Base-by-base conservation (phyloP, 2,797 vertebrate species). In the Crenuchus spilurus region DNA sequence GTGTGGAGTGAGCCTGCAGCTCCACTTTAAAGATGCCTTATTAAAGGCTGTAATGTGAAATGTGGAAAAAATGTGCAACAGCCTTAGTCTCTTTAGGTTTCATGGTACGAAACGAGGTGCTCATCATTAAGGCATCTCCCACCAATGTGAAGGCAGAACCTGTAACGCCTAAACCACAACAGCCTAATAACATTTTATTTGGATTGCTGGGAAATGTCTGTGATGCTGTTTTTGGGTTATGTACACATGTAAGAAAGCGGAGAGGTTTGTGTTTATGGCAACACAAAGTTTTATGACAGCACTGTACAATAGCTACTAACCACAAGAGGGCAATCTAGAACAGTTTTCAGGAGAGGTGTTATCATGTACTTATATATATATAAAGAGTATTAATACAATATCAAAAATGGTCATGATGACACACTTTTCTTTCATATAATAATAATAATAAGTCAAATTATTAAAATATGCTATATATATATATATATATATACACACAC, bases 1-100 rank as follows among this genome's bases (percentile, higher is more conserved):
- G 74, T 22, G 76, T 80, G 89, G 87, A 89, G 85, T 84, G 75
- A 77, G 87, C 88, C 86, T 76, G 30, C 0, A 84, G 87, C 79
- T 68, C 30, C 70, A 81, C 82, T 84, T 65, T 37, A 54, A 66
- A 79, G 79, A 72, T 80, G 86, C 76, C 86, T 90, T 88, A 85
- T 80, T 81, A 84, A 46, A 55, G 35, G 79, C 67, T 71, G 61
- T 78, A 84, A 84, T 86, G 80, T 80, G 80, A 84, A 84, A 84
- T 75, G 84, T 82, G 79, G 80, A 54, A 82, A 78, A 75, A 75
- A 84, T 76, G 70, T 18, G 70, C 78, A 75, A 75, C 7, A 76
- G 18, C 39, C 64, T 70, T 68, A 41, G 35, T 54, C 80, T 80
- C 76, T 84, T 84, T 81, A 82, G 83, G 60, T 82, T 86, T 86